These are phyloP conservation scores for Cyrtodaria siliqua DNA, from an alignment of 2,888 invertebrate species.

Conservation along the genomic window DNA sequence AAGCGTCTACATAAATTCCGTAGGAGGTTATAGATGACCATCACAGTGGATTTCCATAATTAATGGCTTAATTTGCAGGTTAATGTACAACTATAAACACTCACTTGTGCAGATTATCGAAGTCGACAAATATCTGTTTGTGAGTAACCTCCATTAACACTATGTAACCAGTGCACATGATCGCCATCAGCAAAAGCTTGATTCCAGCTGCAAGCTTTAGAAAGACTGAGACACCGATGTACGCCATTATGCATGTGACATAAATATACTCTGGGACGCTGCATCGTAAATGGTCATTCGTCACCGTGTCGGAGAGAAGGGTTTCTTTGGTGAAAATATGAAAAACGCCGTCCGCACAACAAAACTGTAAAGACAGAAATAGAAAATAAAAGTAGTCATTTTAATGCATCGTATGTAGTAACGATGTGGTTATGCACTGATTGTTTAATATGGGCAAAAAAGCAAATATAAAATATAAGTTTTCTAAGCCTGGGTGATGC, in stretches of 20 bases:
- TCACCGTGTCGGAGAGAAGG: conserved; percentile 54
- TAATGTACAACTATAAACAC: too few relatives aligned
- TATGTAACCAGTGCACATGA: conserved; percentile 93
- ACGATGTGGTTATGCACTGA: too few relatives aligned
- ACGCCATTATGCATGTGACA: conserved; percentile 93
- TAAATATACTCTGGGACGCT: conserved; percentile 94
- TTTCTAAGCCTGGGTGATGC: too few relatives aligned
- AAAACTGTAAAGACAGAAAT: conserved; percentile 76
- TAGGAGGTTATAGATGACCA: too few relatives aligned
- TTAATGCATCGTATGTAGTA: too few relatives aligned
- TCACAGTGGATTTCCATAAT: too few relatives aligned
- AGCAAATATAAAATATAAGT: too few relatives aligned
- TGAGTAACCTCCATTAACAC: conserved; percentile 94
- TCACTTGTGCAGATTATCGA: conserved; percentile 88
- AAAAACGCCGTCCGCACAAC: conserved; percentile 82
- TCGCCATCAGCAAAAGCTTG: conserved; percentile 91
- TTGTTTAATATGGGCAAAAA: too few relatives aligned
- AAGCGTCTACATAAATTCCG: too few relatives aligned
- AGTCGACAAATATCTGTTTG: conserved; percentile 92
- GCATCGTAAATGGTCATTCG: conserved; percentile 89
- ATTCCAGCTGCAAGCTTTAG: conserved; percentile 93
- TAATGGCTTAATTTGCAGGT: too few relatives aligned
- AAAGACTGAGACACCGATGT: conserved; percentile 94
- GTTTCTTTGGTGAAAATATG: conserved; percentile 68
- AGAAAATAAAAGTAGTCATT: too few relatives aligned